A percentile compares a stretch with the other conserved stretches of the same genome.
These are phyloP conservation scores for Scyliorhinus canicula DNA, from an alignment of 2,797 vertebrate species.

Conservation along the genomic window DNA sequence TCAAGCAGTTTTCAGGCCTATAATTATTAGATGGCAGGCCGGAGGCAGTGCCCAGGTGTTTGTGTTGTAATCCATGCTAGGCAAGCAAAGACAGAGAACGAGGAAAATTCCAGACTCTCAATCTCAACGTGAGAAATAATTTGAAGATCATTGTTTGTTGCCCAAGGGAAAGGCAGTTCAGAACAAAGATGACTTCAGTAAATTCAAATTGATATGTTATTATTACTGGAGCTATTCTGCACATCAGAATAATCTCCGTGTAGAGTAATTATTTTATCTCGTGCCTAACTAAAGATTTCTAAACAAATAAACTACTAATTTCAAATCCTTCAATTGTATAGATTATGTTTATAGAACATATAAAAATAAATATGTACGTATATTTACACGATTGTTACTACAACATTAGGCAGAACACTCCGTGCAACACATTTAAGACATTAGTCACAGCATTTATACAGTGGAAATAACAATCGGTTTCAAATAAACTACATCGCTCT, in stretches of 20 bases:
- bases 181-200: not conserved
- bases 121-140: slow-evolving; percentile 39
- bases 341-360: not conserved
- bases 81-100: slow-evolving; percentile 69
- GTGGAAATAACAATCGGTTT: not conserved
- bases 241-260: slow-evolving; percentile 38
- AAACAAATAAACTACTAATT: not conserved
- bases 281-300: slow-evolving; percentile 45
- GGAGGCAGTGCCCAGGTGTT: slow-evolving; percentile 76
- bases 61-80: slow-evolving; percentile 62
- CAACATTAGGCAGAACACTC: not conserved
- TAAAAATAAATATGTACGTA: not conserved
- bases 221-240: slow-evolving; percentile 33
- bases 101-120: slow-evolving; percentile 51
- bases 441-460: not conserved
- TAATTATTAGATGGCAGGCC: slow-evolving; percentile 72
- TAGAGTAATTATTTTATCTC: not conserved
- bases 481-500: not conserved
- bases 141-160: slow-evolving; percentile 39
- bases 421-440: not conserved
- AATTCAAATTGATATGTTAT: slow-evolving; percentile 25
- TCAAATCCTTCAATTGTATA: not conserved
- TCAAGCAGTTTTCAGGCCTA: slow-evolving; percentile 68
- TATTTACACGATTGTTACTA: not conserved
- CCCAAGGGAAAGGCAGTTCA: slow-evolving; percentile 21